Evolutionary conservation across 1,140 invertebrate genomes (phyloP).

Genomic region (Drosophila pandora): DNA sequence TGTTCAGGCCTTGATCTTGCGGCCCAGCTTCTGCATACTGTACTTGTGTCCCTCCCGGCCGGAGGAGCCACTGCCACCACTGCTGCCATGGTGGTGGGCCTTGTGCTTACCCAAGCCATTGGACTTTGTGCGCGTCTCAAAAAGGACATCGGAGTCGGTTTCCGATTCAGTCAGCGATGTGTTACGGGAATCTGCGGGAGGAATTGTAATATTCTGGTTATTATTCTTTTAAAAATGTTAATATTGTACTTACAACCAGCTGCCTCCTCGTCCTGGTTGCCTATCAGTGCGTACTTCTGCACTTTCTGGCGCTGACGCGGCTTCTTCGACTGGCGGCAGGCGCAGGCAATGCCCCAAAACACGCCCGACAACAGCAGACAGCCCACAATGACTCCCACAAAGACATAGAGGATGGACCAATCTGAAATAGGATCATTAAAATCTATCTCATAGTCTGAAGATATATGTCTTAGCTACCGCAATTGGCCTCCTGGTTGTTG

Average conservation of each 20-base stretch:
- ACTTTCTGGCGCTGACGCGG: constrained; percentile 83
- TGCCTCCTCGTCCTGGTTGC: constrained; percentile 85
- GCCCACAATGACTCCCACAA: constrained; percentile 88
- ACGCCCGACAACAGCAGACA: constrained; percentile 87
- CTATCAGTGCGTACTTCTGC: constrained; percentile 87
- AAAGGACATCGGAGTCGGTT: constrained; percentile 90
- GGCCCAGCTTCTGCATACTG: constrained; percentile 85
- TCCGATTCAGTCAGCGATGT: constrained; percentile 89
- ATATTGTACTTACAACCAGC: constrained; percentile 83
- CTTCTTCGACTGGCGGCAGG: constrained; percentile 86
- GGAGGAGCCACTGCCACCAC: constrained; percentile 50
- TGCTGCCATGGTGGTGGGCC: constrained; percentile 40
- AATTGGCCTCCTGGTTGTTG: constrained; percentile 85
- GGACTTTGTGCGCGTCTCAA: constrained; percentile 86
- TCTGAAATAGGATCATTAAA: constrained; percentile 84
- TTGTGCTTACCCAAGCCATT: constrained; percentile 84
- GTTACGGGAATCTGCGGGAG: constrained; percentile 84
- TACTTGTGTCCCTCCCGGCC: constrained; percentile 84
- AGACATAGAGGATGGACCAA: constrained; percentile 95
- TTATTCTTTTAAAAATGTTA: accelerated
- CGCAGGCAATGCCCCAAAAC: constrained; percentile 89
- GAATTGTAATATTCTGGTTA: background rate
- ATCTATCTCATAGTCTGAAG: background rate
- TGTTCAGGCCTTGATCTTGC: constrained; percentile 85
- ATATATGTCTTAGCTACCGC: constrained; percentile 80